Percentiles rank a stretch among this genome's conserved stretches.
Evolutionary conservation across 2,113 vertebrate genomes (phyloP).

Genomic region (Callipepla californica): DNA sequence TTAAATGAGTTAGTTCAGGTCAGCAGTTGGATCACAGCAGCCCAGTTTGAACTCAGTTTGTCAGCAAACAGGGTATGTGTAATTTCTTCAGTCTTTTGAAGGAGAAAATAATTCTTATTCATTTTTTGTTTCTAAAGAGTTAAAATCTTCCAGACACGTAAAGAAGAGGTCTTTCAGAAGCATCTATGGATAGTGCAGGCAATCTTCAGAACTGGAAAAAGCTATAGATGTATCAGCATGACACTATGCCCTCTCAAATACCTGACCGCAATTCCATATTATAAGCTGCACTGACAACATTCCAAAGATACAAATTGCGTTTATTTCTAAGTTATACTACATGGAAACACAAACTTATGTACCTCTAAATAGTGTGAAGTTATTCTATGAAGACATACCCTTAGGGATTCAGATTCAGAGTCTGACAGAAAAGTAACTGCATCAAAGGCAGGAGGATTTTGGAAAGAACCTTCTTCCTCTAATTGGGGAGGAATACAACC

Average conservation of each 20-base stretch:
- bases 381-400: background rate
- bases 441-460: background rate
- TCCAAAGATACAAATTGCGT: background rate
- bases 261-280: accelerated
- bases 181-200: background rate
- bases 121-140: background rate
- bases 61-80: background rate
- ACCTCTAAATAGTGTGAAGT: background rate
- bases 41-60: background rate
- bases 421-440: background rate
- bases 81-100: background rate
- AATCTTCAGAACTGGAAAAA: background rate
- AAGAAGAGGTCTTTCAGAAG: background rate
- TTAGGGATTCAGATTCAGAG: background rate
- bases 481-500: too few relatives aligned
- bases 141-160: background rate
- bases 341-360: background rate
- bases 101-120: background rate
- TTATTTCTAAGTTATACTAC: too few relatives aligned
- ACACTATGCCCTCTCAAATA: background rate
- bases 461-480: background rate
- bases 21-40: background rate
- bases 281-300: background rate
- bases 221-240: background rate
- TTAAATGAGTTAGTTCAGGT: background rate